Percentiles rank a stretch among this genome's conserved stretches.
These are phyloP conservation scores for Epicauta chinensis DNA, from an alignment of 1,140 invertebrate genomes.

Conservation along the genomic window DNA sequence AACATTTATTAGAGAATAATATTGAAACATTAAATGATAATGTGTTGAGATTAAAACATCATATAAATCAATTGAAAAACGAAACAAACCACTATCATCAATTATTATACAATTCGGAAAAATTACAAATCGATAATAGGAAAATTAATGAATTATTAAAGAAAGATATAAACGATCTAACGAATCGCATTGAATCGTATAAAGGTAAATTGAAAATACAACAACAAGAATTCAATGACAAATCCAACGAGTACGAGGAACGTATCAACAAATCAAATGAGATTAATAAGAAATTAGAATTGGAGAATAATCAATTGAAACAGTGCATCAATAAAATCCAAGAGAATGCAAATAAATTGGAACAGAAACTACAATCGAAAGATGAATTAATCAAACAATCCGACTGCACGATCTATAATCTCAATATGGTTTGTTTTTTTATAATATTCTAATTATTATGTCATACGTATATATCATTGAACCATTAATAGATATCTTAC, in stretches of 20 bases:
- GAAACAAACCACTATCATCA: constrained; percentile 47
- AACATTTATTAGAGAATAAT: constrained; percentile 46
- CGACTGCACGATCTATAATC: constrained; percentile 18
- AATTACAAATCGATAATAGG: constrained; percentile 41
- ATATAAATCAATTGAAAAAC: constrained; percentile 43
- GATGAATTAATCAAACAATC: constrained; percentile 28
- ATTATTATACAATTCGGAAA: constrained; percentile 47
- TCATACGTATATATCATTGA: too few relatives aligned
- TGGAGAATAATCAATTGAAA: constrained; percentile 23
- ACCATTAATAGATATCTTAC: too few relatives aligned
- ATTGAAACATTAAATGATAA: constrained; percentile 49
- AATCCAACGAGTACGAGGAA: constrained; percentile 13
- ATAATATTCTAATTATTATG: too few relatives aligned
- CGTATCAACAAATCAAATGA: not conserved
- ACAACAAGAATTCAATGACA: constrained; percentile 19
- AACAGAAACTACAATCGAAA: constrained; percentile 29
- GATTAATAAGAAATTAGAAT: constrained; percentile 17
- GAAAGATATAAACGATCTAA: not conserved
- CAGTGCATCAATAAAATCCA: constrained; percentile 25
- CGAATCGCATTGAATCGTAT: constrained; percentile 20
- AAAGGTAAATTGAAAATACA: constrained; percentile 22
- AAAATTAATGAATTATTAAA: too few relatives aligned
- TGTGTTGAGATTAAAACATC: constrained; percentile 47
- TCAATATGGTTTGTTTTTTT: constrained; percentile 19
- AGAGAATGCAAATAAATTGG: constrained; percentile 23